Conservation (phyloP, 2,797 vertebrate species). For the Synanceia verrucosa region DNA sequence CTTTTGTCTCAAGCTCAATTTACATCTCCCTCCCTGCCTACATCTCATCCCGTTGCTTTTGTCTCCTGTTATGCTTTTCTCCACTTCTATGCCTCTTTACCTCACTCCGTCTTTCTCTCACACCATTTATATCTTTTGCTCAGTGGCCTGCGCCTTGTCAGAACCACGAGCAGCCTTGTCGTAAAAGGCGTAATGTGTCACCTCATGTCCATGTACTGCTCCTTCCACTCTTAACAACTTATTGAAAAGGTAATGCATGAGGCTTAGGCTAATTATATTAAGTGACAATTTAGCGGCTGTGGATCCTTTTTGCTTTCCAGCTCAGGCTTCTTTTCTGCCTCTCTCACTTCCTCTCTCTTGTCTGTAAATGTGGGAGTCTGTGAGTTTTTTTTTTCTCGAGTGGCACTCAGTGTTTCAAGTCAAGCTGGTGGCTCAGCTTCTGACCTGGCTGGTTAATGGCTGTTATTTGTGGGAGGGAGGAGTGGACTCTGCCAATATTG, state of each 20-base stretch:
- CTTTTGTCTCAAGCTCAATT: slow-evolving; percentile 53
- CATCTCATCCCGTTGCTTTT: slow-evolving; percentile 23
- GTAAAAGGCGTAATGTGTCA: slow-evolving; percentile 62
- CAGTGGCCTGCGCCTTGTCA: slow-evolving; percentile 38
- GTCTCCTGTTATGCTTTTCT: slow-evolving; percentile 17
- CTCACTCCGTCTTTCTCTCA: slow-evolving; percentile 15
- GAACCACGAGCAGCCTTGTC: slow-evolving; percentile 50
- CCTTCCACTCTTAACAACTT: slow-evolving; percentile 60
- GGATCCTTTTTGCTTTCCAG: slow-evolving; percentile 86
- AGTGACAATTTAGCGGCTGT: slow-evolving; percentile 82
- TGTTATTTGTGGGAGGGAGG: slow-evolving; percentile 92
- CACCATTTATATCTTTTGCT: slow-evolving; percentile 23
- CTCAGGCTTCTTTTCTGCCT: slow-evolving; percentile 4
- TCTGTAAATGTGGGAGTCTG: slow-evolving; percentile 91
- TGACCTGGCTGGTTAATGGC: slow-evolving; percentile 95
- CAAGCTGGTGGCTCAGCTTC: slow-evolving; percentile 93
- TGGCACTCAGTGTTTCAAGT: slow-evolving; percentile 94
- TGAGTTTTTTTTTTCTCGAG: slow-evolving; percentile 93
- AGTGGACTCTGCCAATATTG: slow-evolving; percentile 68
- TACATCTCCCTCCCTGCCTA: slow-evolving; percentile 31
- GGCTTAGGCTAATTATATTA: slow-evolving; percentile 78
- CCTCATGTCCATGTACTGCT: slow-evolving; percentile 38
- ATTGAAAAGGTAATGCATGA: slow-evolving; percentile 81
- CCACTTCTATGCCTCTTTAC: slow-evolving; percentile 14
- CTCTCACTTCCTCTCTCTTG: slow-evolving; percentile 35